phyloP scores from a whole-genome alignment of 1,140 invertebrate genomes.

The Luehdorfia chinensis region DNA sequence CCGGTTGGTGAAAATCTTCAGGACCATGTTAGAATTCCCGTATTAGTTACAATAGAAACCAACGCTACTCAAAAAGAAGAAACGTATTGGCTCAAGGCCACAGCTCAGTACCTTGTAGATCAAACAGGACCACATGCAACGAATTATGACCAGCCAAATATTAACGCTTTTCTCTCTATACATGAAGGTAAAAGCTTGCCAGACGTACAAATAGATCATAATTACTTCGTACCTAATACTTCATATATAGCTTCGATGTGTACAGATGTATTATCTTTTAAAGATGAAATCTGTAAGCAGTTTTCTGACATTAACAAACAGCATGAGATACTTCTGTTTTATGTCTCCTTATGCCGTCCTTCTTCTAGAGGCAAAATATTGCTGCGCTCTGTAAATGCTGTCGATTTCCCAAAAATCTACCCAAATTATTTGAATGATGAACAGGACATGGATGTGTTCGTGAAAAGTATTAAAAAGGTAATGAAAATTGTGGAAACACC shows the following conservation, averaged over 20 bases:
- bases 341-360: constrained; percentile 56
- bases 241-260: constrained; percentile 48
- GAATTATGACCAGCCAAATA: constrained; percentile 68
- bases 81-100: constrained; percentile 52
- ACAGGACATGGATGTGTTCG: constrained; percentile 51
- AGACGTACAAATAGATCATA: constrained; percentile 80
- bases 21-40: constrained; percentile 85
- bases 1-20: constrained; percentile 86
- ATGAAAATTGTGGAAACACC: constrained; percentile 46
- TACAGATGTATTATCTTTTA: constrained; percentile 69
- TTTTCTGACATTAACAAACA: constrained; percentile 78
- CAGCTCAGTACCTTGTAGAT: constrained; percentile 45
- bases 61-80: constrained; percentile 54
- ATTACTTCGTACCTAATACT: constrained; percentile 79
- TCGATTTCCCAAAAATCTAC: constrained; percentile 79
- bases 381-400: constrained; percentile 82
- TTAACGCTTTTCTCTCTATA: constrained; percentile 78
- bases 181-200: constrained; percentile 75
- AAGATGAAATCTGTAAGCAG: constrained; percentile 85
- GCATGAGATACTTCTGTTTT: constrained; percentile 57
- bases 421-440: constrained; percentile 60
- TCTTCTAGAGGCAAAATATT: constrained; percentile 60
- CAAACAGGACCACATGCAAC: constrained; percentile 55
- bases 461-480: constrained; percentile 46
- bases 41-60: constrained; percentile 79